Conservation (phyloP, 1,140 invertebrate species). For the Formica exsecta region DNA sequence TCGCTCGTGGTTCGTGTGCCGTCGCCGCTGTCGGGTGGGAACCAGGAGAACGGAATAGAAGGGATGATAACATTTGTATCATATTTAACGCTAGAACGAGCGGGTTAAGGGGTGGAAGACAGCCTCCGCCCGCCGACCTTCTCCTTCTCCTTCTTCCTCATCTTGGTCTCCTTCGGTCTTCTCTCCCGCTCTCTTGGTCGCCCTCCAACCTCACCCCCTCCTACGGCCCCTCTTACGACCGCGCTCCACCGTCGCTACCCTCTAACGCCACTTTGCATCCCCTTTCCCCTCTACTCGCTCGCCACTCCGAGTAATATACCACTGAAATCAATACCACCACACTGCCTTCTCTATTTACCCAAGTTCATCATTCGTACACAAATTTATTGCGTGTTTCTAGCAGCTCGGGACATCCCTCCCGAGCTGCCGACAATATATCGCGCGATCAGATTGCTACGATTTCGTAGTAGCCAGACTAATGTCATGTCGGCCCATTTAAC, state of each 20-base stretch:
- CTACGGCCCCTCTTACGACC: slow-evolving; percentile 15
- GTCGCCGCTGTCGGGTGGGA: slow-evolving; percentile 63
- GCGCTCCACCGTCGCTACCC: slow-evolving; percentile 43
- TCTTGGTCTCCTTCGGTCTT: slow-evolving; percentile 45
- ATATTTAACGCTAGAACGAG: slow-evolving; percentile 85
- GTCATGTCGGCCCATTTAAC: slow-evolving; percentile 51
- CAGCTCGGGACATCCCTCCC: slow-evolving; percentile 59
- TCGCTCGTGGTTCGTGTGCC: slow-evolving; percentile 67
- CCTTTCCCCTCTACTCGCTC: slow-evolving; percentile 59
- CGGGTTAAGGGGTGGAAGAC: slow-evolving; percentile 80
- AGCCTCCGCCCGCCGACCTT: slow-evolving; percentile 61
- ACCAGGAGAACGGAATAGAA: slow-evolving; percentile 78
- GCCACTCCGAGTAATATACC: slow-evolving; percentile 78
- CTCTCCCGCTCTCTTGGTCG: slow-evolving; percentile 42
- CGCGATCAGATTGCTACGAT: slow-evolving; percentile 67
- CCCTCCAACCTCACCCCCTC: slow-evolving; percentile 19
- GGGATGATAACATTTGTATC: slow-evolving; percentile 86
- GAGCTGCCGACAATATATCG: slow-evolving; percentile 53
- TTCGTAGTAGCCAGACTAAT: slow-evolving; percentile 53
- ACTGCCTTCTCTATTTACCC: slow-evolving; percentile 81
- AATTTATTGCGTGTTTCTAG: slow-evolving; percentile 79
- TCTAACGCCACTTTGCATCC: slow-evolving; percentile 42
- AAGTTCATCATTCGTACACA: slow-evolving; percentile 81
- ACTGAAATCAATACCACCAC: slow-evolving; percentile 83
- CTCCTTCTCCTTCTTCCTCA: slow-evolving; percentile 69